A percentile compares a stretch with the other conserved stretches of the same genome.
Evolutionary conservation across 2,888 invertebrate genomes (phyloP).

Genomic region (Tineola bisselliella): DNA sequence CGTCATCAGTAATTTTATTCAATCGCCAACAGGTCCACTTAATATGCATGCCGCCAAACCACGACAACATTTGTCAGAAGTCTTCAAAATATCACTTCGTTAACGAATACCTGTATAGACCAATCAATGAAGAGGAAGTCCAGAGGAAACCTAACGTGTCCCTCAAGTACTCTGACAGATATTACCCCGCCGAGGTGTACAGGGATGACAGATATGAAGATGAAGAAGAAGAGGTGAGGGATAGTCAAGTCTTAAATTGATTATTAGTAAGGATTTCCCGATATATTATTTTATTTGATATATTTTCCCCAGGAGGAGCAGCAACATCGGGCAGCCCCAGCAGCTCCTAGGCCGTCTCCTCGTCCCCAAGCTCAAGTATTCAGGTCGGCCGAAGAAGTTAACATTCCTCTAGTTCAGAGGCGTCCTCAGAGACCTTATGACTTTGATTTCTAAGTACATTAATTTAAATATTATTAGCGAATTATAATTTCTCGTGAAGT

Average conservation of each 20-base stretch:
- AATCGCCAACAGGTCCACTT: conserved; percentile 77
- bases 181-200: conserved; percentile 83
- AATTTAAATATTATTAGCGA: background rate
- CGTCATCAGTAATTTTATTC: background rate
- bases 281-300: too few species aligned
- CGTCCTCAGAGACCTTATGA: conserved; percentile 70
- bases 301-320: conserved; percentile 34
- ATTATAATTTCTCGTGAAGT: background rate
- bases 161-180: conserved; percentile 82
- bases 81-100: conserved; percentile 92
- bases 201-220: conserved; percentile 69
- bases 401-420: conserved; percentile 84
- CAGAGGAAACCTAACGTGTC: conserved; percentile 83
- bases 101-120: conserved; percentile 91
- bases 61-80: conserved; percentile 88
- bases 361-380: conserved; percentile 72
- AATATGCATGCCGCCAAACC: conserved; percentile 92
- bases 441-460: conserved; percentile 43
- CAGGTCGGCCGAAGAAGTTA: conserved; percentile 86
- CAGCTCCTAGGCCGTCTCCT: conserved; percentile 30
- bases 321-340: conserved; percentile 33
- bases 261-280: too few species aligned
- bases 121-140: conserved; percentile 84
- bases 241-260: too few species aligned
- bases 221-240: conserved; percentile 49